These are phyloP conservation scores for Patella ulyssiponensis DNA, from an alignment of 2,888 invertebrate genomes.

Conservation along the genomic window DNA sequence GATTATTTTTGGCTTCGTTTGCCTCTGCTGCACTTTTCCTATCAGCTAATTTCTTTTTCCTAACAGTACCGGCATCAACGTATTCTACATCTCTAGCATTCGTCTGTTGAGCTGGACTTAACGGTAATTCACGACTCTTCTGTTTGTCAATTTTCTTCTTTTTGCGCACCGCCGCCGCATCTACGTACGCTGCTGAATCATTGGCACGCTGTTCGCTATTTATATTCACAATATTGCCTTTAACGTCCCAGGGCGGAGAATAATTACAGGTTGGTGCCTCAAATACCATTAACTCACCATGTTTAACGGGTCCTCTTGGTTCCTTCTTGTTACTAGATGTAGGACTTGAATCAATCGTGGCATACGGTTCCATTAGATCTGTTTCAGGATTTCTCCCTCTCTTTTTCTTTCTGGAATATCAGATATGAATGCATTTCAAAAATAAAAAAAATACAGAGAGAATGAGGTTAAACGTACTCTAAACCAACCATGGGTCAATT, in stretches of 20 bases:
- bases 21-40: slow-evolving; percentile 8
- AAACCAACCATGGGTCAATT: too few relatives aligned
- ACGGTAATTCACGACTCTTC: neutral
- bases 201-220: neutral
- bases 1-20: neutral
- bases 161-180: neutral
- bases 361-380: neutral
- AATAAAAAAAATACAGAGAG: too few relatives aligned
- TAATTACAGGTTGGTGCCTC: neutral
- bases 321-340: neutral
- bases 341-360: neutral
- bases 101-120: neutral
- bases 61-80: slow-evolving; percentile 14
- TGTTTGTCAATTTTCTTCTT: slow-evolving; percentile 1
- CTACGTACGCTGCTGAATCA: neutral
- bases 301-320: neutral
- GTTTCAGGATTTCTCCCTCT: neutral
- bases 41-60: slow-evolving; percentile 19
- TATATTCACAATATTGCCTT: neutral
- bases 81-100: neutral
- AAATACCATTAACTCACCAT: neutral
- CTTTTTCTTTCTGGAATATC: too few relatives aligned
- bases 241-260: neutral
- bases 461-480: too few relatives aligned
- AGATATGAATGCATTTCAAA: too few relatives aligned